These are phyloP conservation scores for Platanista minor DNA, from an alignment of 2,113 vertebrate genomes.

Conservation along the genomic window DNA sequence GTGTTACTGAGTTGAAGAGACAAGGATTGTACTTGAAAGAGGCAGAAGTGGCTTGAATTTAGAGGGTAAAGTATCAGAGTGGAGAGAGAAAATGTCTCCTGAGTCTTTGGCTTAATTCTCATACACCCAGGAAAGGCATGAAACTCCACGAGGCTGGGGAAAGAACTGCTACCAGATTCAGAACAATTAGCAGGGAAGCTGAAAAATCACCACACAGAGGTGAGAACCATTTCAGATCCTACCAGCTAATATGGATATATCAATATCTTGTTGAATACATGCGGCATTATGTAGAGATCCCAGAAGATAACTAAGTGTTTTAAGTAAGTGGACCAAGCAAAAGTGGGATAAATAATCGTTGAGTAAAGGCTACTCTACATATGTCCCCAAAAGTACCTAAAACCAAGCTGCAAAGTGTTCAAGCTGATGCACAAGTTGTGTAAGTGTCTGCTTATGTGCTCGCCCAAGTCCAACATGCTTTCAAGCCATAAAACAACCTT, in stretches of 20 bases:
- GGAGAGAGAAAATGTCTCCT: not conserved
- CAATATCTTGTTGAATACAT: not conserved
- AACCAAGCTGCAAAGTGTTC: not conserved
- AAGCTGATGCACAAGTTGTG: rapidly evolving
- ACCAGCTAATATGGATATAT: rapidly evolving
- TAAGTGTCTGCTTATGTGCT: not conserved
- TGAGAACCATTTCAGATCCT: not conserved
- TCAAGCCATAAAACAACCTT: not conserved
- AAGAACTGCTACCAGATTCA: not conserved
- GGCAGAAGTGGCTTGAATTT: too few relatives aligned
- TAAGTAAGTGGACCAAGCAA: not conserved
- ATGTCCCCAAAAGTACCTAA: not conserved
- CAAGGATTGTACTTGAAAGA: rapidly evolving
- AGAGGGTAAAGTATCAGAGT: too few relatives aligned
- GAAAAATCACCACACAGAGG: not conserved
- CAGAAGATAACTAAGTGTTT: not conserved
- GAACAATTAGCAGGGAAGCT: not conserved
- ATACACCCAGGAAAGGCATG: not conserved
- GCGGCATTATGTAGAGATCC: not conserved
- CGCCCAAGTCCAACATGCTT: not conserved
- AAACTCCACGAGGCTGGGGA: not conserved
- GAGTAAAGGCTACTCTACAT: not conserved
- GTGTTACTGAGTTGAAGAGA: not conserved
- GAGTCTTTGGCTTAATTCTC: not conserved
- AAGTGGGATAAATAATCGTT: not conserved